Percentiles rank a stretch among this genome's conserved stretches.
Evolutionary conservation across 2,113 vertebrate genomes (phyloP).

Genomic region (Lepisosteus osseus): DNA sequence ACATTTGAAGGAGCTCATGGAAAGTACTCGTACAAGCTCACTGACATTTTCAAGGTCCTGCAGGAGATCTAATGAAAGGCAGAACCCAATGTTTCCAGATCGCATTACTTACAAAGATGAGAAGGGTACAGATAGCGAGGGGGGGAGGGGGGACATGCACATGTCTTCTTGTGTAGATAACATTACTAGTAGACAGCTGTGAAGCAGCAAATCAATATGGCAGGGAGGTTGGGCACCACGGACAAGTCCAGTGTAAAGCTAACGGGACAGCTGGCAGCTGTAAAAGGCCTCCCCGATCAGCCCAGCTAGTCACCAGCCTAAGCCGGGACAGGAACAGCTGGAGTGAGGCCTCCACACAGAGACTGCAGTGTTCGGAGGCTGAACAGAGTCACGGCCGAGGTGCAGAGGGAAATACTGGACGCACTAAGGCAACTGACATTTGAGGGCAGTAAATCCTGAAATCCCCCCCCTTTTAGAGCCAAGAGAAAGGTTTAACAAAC

Average conservation of each 20-base stretch:
- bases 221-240: constrained; percentile 27
- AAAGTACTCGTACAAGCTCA: neutral
- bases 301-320: constrained; percentile 60
- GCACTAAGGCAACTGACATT: neutral
- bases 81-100: neutral
- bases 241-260: constrained; percentile 26
- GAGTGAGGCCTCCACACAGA: constrained; percentile 35
- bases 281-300: constrained; percentile 29
- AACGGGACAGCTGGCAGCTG: constrained; percentile 59
- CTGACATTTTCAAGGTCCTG: constrained; percentile 7
- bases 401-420: neutral
- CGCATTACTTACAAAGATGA: neutral
- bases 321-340: constrained; percentile 61
- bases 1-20: neutral
- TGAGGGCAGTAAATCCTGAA: constrained; percentile 10
- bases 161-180: constrained; percentile 13
- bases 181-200: constrained; percentile 33
- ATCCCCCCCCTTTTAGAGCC: neutral
- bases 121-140: neutral
- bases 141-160: neutral
- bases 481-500: neutral
- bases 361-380: neutral
- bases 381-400: too few species aligned
- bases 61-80: neutral
- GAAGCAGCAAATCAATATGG: constrained; percentile 47